Conservation (phyloP, 1,140 invertebrate genomes). For the Grapholita molesta region DNA sequence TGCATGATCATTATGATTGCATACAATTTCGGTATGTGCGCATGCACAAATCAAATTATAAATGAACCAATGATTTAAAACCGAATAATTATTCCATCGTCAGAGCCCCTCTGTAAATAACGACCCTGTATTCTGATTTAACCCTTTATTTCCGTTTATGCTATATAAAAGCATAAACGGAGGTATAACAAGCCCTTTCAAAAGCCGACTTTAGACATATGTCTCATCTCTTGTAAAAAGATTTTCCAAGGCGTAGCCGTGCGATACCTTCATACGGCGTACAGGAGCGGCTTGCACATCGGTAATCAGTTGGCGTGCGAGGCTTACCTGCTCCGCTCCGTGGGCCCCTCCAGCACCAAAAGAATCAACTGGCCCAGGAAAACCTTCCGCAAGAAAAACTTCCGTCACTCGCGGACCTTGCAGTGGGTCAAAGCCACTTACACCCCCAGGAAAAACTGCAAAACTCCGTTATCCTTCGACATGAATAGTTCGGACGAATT, state of each 20-base stretch:
- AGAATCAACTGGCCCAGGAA: constrained; percentile 29
- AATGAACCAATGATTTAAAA: too few species aligned
- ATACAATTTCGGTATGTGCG: too few species aligned
- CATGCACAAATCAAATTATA: too few species aligned
- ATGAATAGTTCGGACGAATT: constrained; percentile 60
- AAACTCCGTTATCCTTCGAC: constrained; percentile 46
- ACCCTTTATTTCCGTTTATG: too few species aligned
- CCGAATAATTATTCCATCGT: too few species aligned
- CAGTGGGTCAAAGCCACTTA: constrained; percentile 59
- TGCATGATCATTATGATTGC: too few species aligned
- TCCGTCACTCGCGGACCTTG: constrained; percentile 44
- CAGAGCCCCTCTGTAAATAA: too few species aligned
- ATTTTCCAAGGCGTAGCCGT: constrained; percentile 58
- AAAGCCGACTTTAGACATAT: too few species aligned
- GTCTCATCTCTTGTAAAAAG: constrained; percentile 37
- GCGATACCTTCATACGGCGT: constrained; percentile 64
- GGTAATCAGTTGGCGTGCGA: constrained; percentile 54
- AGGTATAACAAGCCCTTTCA: too few species aligned
- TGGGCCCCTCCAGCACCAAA: constrained; percentile 39
- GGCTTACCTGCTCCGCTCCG: constrained; percentile 58
- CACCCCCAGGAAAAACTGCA: constrained; percentile 24
- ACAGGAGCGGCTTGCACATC: constrained; percentile 55
- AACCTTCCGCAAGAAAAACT: constrained; percentile 44
- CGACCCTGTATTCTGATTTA: too few species aligned
- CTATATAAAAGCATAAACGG: too few species aligned